A percentile compares a stretch with the other conserved stretches of the same genome.
These are phyloP conservation scores for Epinephelus moara DNA, from an alignment of 2,113 vertebrate species.

Conservation along the genomic window DNA sequence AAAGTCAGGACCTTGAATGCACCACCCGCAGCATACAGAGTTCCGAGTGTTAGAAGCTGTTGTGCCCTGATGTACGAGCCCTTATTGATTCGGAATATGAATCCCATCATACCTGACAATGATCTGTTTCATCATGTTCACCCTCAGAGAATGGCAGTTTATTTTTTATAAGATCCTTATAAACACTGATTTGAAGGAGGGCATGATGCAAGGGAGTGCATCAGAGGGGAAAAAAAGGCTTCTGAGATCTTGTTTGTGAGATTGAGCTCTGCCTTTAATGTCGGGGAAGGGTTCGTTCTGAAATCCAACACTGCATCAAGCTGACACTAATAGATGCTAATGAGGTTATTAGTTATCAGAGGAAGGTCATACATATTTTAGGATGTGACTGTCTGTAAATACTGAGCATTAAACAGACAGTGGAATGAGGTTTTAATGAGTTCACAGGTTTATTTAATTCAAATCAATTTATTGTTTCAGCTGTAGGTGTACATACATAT, in stretches of 20 bases:
- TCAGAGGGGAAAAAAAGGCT: constrained; percentile 18
- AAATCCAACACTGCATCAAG: constrained; percentile 34
- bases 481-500: too few species aligned
- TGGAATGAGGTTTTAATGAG: neutral
- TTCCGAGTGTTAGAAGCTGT: constrained; percentile 19
- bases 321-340: constrained; percentile 50
- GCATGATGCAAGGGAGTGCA: constrained; percentile 47
- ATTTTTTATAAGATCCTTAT: constrained; percentile 47
- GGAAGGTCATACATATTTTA: constrained; percentile 30
- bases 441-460: neutral
- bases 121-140: constrained; percentile 55
- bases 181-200: constrained; percentile 55
- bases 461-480: neutral
- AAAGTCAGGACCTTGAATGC: constrained; percentile 29
- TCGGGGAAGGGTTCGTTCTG: constrained; percentile 22
- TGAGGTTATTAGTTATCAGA: constrained; percentile 35
- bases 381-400: constrained; percentile 16
- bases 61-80: constrained; percentile 14
- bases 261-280: constrained; percentile 49
- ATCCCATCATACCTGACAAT: constrained; percentile 54
- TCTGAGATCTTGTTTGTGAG: constrained; percentile 37
- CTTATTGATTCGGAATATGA: constrained; percentile 54
- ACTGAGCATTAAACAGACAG: neutral
- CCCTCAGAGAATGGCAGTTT: constrained; percentile 48
- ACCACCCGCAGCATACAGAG: constrained; percentile 1